Conservation (phyloP, 2,113 vertebrate genomes). For the Psittacula cyanocephala region DNA sequence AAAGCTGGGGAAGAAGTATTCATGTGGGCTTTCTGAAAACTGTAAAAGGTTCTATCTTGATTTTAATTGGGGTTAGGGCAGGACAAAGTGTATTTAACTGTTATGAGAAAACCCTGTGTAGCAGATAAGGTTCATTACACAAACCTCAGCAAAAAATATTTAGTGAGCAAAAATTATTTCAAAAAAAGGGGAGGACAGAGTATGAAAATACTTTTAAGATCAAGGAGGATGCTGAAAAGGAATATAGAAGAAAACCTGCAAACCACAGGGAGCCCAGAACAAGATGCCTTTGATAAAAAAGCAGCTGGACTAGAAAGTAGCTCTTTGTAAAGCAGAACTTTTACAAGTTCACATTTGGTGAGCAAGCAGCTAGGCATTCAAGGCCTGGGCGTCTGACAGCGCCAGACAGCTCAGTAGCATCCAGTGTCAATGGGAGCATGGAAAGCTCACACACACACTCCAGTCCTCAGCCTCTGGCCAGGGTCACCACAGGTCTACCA, state of each 20-base stretch:
- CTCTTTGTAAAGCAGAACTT: constrained; percentile 18
- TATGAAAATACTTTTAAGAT: not conserved
- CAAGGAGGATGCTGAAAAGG: not conserved
- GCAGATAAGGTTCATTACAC: not conserved
- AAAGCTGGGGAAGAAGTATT: not conserved
- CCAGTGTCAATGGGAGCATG: rapidly evolving
- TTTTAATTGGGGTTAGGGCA: not conserved
- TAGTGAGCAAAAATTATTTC: not conserved
- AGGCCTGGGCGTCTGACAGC: not conserved
- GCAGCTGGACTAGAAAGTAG: not conserved
- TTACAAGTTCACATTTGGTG: not conserved
- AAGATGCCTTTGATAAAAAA: not conserved
- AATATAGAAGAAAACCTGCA: not conserved
- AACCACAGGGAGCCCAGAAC: not conserved
- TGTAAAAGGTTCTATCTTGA: not conserved
- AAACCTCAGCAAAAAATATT: not conserved
- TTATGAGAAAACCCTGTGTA: not conserved
- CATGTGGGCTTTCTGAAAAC: not conserved
- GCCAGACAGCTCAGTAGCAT: not conserved
- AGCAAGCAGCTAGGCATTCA: constrained; percentile 17
- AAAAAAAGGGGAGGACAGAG: not conserved
- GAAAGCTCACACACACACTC: not conserved
- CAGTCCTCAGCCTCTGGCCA: not conserved
- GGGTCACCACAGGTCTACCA: not conserved
- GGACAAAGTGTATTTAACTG: not conserved